Evolutionary conservation across 2,113 vertebrate genomes (phyloP).

Genomic region (Talpa occidentalis): DNA sequence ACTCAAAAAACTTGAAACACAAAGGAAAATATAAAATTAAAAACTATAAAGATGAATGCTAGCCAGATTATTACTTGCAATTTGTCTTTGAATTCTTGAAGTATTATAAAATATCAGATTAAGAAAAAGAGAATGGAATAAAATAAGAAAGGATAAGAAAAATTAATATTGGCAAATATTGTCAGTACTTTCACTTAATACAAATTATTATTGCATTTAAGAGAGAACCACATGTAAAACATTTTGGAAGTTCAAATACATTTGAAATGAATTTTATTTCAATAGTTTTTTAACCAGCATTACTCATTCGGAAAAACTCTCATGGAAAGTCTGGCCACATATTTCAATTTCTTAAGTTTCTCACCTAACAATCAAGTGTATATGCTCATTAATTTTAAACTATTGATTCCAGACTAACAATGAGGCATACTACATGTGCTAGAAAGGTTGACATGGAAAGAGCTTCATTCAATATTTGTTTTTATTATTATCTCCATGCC

Average conservation of each 20-base stretch:
- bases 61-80: neutral
- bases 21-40: slow-evolving; percentile 23
- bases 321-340: neutral
- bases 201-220: neutral
- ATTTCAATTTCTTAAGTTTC: neutral
- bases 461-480: slow-evolving; percentile 76
- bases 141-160: slow-evolving; percentile 1
- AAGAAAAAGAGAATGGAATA: neutral
- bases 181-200: neutral
- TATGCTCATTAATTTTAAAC: slow-evolving; percentile 64
- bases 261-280: slow-evolving; percentile 7
- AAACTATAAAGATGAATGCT: neutral
- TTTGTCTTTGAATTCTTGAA: neutral
- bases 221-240: neutral
- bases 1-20: slow-evolving; percentile 21
- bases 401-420: slow-evolving; percentile 42
- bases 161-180: neutral
- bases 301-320: slow-evolving; percentile 37
- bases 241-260: slow-evolving; percentile 13
- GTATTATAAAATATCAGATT: neutral
- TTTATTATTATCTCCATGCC: slow-evolving; percentile 72
- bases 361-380: neutral
- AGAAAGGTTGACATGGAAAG: slow-evolving; percentile 52
- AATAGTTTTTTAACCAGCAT: neutral
- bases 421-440: slow-evolving; percentile 28